Base-by-base conservation (phyloP, 1,140 invertebrate genomes). In the Trissolcus basalis region DNA sequence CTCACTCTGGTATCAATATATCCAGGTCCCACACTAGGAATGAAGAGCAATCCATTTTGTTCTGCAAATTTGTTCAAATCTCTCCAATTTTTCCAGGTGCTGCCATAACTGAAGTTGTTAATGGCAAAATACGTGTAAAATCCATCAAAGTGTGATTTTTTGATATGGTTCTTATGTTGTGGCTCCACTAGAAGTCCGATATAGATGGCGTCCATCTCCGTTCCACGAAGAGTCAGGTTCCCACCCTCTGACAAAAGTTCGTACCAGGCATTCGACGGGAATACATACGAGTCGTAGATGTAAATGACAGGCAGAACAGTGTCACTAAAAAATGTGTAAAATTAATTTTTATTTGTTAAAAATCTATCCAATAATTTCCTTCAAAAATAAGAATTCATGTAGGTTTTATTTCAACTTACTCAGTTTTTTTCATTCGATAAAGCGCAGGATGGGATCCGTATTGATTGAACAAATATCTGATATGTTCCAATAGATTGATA, bases 81-180 rank as follows among this genome's bases (percentile, higher is more conserved):
- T 47, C 86, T 87, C 91, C 91, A 92, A 82, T 92, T 91, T 80
- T 92, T 92, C 91, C 91, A 92, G 7, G 91, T 90, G 61, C 90
- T 91, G 10, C 91, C 90, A 74, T 90, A 91, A 67, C 90, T 90
- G 43, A 91, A 91, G 1, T 90, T 90, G 82, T 91, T 91, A 19
- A 87, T 88, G 0, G 90, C 90, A 77, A 91, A 88, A 51, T 91
- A 91, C n/a, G 90, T 91, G 67, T 92, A 92, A 76, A 91, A 92
- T 7, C 91, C 91, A 82, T 92, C 91, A 71, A 92, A 92, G 61
- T 90, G 88, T 12, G 91, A 87, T 58, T 90, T 89, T 74, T 89
- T 89, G 41, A 90, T 88, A 55, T 89, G 87, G 73, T 85, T 87
- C 48, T 81, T 80, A 64, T 90, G 88, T 39, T 84, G 80, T 4